Conservation (phyloP, 2,113 vertebrate genomes). For the Ornithorhynchus anatinus region DNA sequence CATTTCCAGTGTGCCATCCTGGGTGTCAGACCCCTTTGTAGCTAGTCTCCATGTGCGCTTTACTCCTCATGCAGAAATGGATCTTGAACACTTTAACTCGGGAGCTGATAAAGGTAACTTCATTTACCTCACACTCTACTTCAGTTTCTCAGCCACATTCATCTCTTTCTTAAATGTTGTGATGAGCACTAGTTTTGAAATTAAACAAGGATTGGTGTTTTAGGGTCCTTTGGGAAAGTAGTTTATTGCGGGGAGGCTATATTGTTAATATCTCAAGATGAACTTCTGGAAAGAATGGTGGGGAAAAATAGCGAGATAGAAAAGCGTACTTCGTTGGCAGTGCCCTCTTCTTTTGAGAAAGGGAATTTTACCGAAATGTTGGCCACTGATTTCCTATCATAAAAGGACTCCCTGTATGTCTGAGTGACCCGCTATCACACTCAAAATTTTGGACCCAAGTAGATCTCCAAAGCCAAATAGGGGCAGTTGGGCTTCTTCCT, state of each 20-base stretch:
- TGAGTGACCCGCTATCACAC: too few relatives aligned
- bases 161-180: background rate
- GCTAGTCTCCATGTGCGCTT: slow-evolving; percentile 78
- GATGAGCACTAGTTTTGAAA: background rate
- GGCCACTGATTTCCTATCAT: background rate
- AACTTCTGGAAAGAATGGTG: background rate
- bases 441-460: too few relatives aligned
- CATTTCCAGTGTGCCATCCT: slow-evolving; percentile 66
- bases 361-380: background rate
- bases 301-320: background rate
- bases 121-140: background rate
- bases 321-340: background rate
- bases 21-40: slow-evolving; percentile 80
- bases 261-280: background rate
- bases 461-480: background rate
- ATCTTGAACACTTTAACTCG: slow-evolving; percentile 74
- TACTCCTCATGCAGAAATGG: slow-evolving; percentile 76
- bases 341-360: background rate
- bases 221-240: background rate
- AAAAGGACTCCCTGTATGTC: background rate
- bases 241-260: background rate
- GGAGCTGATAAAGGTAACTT: slow-evolving; percentile 57
- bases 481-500: too few relatives aligned
- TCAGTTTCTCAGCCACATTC: background rate
- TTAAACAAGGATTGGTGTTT: background rate